phyloP scores from a whole-genome alignment of 2,113 vertebrate genomes.

The Tetraodon nigroviridis region DNA sequence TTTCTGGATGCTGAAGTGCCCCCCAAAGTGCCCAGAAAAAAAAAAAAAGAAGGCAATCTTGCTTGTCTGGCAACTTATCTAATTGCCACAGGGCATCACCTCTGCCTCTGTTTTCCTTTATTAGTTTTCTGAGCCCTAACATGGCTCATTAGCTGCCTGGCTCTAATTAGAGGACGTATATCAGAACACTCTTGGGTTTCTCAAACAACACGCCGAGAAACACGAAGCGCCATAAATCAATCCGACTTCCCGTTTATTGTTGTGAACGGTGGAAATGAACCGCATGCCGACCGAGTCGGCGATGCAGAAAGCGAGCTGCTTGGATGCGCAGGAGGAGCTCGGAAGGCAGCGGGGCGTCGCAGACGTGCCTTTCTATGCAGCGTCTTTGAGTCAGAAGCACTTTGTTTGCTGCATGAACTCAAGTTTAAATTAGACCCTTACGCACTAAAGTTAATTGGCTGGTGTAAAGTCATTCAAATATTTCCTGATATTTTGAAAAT shows the following conservation, averaged over 20 bases:
- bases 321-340: constrained; percentile 8
- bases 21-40: constrained; percentile 34
- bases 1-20: constrained; percentile 38
- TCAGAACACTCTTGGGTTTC: constrained; percentile 63
- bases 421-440: constrained; percentile 1
- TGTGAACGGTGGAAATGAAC: constrained; percentile 50
- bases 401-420: constrained; percentile 27
- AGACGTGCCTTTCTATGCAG: constrained; percentile 22
- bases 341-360: constrained; percentile 11
- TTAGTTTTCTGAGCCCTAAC: constrained; percentile 69
- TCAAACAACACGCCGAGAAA: constrained; percentile 55
- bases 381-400: constrained; percentile 19
- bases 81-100: constrained; percentile 72
- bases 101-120: constrained; percentile 64
- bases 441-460: constrained; percentile 28
- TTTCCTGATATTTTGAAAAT: constrained; percentile 22
- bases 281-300: constrained; percentile 40
- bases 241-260: constrained; percentile 52
- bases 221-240: constrained; percentile 69
- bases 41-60: constrained; percentile 33
- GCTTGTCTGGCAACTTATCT: constrained; percentile 71
- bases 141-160: constrained; percentile 63
- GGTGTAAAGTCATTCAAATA: constrained; percentile 8
- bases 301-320: constrained; percentile 32
- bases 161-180: constrained; percentile 73